Evolutionary conservation across 2,888 invertebrate genomes (phyloP).

Genomic region (Heteropelma amictum): DNA sequence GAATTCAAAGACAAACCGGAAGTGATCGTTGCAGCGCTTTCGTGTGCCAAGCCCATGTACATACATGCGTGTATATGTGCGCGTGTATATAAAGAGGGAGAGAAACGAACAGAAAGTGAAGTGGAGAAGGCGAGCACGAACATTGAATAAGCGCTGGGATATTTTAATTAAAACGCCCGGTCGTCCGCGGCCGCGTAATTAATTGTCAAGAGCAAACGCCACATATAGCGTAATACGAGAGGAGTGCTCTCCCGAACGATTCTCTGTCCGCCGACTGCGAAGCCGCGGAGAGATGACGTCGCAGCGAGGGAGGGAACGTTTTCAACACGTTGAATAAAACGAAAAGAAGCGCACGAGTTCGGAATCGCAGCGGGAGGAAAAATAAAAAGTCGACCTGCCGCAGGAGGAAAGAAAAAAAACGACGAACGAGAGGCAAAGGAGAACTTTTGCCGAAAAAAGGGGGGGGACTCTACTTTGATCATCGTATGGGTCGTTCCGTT

Average conservation of each 20-base stretch:
- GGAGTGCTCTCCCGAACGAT: slow-evolving; percentile 25
- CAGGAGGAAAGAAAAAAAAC: too few relatives aligned
- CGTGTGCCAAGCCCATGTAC: too few relatives aligned
- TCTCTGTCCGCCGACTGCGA: slow-evolving; percentile 33
- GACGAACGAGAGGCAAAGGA: too few relatives aligned
- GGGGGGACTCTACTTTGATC: too few relatives aligned
- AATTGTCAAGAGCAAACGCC: slow-evolving; percentile 57
- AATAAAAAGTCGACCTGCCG: too few relatives aligned
- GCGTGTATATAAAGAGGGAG: not conserved
- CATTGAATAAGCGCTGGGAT: slow-evolving; percentile 55
- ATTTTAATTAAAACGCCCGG: slow-evolving; percentile 56
- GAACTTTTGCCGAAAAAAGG: too few relatives aligned
- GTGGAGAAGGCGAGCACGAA: slow-evolving; percentile 29
- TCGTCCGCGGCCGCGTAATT: slow-evolving; percentile 54
- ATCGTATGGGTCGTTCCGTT: too few relatives aligned
- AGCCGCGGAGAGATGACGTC: slow-evolving; percentile 5
- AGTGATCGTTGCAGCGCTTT: slow-evolving; percentile 36
- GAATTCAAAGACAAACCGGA: slow-evolving; percentile 47
- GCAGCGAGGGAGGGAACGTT: not conserved
- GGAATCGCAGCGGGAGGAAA: slow-evolving; percentile 6
- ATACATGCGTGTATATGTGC: not conserved
- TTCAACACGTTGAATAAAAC: not conserved
- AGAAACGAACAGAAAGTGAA: not conserved
- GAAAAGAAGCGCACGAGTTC: not conserved
- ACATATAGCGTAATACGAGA: slow-evolving; percentile 47